These are phyloP conservation scores for Apodemia mormo DNA, from an alignment of 2,888 invertebrate species.

Conservation along the genomic window DNA sequence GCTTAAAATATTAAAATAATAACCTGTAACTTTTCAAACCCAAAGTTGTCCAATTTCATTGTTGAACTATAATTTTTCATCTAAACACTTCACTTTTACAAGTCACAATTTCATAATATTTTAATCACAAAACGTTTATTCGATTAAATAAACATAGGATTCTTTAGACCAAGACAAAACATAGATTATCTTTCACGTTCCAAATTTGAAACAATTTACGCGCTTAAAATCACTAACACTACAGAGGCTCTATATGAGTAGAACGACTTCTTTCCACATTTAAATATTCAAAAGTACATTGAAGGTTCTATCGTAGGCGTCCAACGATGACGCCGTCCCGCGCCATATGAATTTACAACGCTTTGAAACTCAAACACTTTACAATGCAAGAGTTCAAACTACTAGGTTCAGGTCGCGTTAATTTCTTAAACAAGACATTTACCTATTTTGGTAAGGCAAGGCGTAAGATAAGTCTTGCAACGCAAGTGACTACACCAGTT, in stretches of 20 bases:
- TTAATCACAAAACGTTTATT: constrained; percentile 26
- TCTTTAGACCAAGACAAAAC: constrained; percentile 19
- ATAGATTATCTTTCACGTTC: not conserved
- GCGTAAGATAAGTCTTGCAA: constrained; percentile 51
- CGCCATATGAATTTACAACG: constrained; percentile 64
- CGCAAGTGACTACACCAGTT: constrained; percentile 58
- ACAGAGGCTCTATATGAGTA: constrained; percentile 19
- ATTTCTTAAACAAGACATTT: constrained; percentile 48
- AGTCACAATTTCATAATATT: constrained; percentile 24
- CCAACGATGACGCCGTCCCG: constrained; percentile 61
- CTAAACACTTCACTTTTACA: constrained; percentile 28
- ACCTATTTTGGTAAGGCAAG: constrained; percentile 47
- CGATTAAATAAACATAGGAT: constrained; percentile 22
- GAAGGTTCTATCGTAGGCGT: constrained; percentile 62
- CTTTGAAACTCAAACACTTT: constrained; percentile 52
- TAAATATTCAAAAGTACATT: constrained; percentile 41
- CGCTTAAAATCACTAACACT: constrained; percentile 7
- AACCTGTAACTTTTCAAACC: constrained; percentile 76
- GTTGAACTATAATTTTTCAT: constrained; percentile 29
- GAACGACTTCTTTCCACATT: constrained; percentile 37
- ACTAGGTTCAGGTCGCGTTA: constrained; percentile 43
- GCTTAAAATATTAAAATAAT: constrained; percentile 19
- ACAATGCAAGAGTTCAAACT: constrained; percentile 53
- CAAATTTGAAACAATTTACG: constrained; percentile 13
- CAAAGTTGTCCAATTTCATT: constrained; percentile 78